Conservation (phyloP, 2,797 vertebrate species). For the Karalla daura region DNA sequence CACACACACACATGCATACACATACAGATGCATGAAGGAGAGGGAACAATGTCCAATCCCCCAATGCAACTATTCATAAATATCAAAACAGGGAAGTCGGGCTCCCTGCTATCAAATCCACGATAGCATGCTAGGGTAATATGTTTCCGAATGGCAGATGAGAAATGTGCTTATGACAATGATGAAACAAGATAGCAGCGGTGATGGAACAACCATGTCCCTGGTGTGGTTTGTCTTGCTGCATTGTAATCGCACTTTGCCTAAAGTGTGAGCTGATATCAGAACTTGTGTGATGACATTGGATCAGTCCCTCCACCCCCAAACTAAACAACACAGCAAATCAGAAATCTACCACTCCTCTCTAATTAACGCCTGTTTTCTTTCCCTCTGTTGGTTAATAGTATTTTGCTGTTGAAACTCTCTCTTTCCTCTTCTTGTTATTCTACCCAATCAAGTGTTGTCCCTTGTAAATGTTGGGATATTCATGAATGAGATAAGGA, state of each 20-base stretch:
- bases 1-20: slow-evolving; percentile 11
- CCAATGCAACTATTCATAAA: slow-evolving; percentile 76
- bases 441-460: slow-evolving; percentile 70
- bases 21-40: slow-evolving; percentile 6
- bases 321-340: slow-evolving; percentile 45
- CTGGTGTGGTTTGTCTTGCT: slow-evolving; percentile 61
- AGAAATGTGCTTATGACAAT: slow-evolving; percentile 78
- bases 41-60: slow-evolving; percentile 73
- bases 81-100: slow-evolving; percentile 72
- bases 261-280: slow-evolving; percentile 63
- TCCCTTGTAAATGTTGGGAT: slow-evolving; percentile 68
- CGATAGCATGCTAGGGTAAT: slow-evolving; percentile 73
- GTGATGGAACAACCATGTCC: slow-evolving; percentile 67
- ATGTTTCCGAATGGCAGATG: slow-evolving; percentile 74
- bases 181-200: slow-evolving; percentile 74
- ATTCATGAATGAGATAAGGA: slow-evolving; percentile 65
- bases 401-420: slow-evolving; percentile 50
- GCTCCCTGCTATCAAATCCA: slow-evolving; percentile 71
- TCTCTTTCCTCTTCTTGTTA: slow-evolving; percentile 36
- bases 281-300: slow-evolving; percentile 60
- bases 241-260: slow-evolving; percentile 65
- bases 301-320: slow-evolving; percentile 26
- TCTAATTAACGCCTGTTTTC: slow-evolving; percentile 68
- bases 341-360: slow-evolving; percentile 61
- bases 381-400: slow-evolving; percentile 72